Evolutionary conservation across 2,888 invertebrate species (phyloP), one percentile per base, ranked within the genome.

Genomic region (Noctua comes): DNA sequence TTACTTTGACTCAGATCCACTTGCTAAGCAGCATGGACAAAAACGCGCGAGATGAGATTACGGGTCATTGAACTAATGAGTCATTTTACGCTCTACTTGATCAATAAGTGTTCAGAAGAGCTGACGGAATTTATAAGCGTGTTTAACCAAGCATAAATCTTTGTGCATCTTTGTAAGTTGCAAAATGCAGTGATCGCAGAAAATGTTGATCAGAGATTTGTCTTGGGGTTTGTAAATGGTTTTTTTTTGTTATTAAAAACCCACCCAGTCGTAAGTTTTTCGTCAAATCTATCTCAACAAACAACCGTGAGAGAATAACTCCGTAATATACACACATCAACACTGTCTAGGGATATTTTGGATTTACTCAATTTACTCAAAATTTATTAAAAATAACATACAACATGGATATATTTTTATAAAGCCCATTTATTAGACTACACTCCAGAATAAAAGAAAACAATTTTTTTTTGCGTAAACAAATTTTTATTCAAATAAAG

Each of bases 21-120:
- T 69, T 64, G 66, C 24, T 73, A 84, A 77, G 71, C 31, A 76
- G 74, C 75, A 62, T 77, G 76, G 81, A 85, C 78, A 88, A 87
- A 86, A 87, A 82, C 86, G 80, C 86, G 86, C 81, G 85, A 91
- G 75, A 73, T 73, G 73, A 77, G 92, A 93, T 92, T 93, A 91
- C 86, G 88, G 94, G 92, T 95, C 95, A 92, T 90, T 94, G 95
- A 94, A 94, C 95, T 90, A 77, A 88, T 94, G 95, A 95, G 86
- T 96, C 95, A 95, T 90, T 92, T 91, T 87, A 93, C 88, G 94
- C 93, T 94, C 95, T 91, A 94, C 91, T 95, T 95, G 91, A 87
- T 90, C 90, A 86, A 86, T 92, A 90, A 89, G 84, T 84, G 82
- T 79, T 79, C 66, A 51, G 68, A 81, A 72, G 82, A 71, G 70